Conservation (phyloP, 1,140 invertebrate genomes). For the Melitaea cinxia region DNA sequence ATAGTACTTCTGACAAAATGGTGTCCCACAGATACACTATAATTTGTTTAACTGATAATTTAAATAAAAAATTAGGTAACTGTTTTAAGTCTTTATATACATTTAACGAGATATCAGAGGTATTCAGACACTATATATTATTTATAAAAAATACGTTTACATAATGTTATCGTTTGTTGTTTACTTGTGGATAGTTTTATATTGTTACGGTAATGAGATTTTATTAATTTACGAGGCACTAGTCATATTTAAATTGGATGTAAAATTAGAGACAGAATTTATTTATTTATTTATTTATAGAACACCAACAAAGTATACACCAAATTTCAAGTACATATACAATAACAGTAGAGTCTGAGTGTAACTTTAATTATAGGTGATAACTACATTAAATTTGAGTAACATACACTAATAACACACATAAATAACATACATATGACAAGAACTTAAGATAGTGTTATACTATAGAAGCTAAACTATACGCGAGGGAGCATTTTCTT, state of each 20-base stretch:
- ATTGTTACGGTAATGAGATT: not conserved
- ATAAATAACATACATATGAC: no score
- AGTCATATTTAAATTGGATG: not conserved
- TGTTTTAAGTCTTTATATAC: slow-evolving; percentile 27
- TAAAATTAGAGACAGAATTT: no score
- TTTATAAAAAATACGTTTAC: slow-evolving; percentile 5
- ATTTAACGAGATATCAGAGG: slow-evolving; percentile 14
- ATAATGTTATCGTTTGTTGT: not conserved
- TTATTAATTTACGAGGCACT: not conserved
- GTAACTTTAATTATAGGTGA: no score
- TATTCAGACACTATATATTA: not conserved
- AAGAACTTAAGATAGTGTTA: no score
- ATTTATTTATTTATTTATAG: no score
- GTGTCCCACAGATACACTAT: slow-evolving; percentile 45
- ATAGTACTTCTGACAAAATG: slow-evolving; percentile 37
- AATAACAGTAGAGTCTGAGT: no score
- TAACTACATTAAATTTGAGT: no score
- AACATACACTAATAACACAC: no score
- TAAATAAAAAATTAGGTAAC: slow-evolving; percentile 54
- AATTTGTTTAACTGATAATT: slow-evolving; percentile 60
- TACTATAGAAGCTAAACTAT: no score
- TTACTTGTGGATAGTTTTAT: not conserved
- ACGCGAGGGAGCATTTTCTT: no score
- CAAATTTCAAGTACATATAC: no score
- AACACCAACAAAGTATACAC: no score